Evolutionary conservation across 2,888 invertebrate genomes (phyloP), one percentile per base, ranked within the genome.

Genomic region (Charanyca ferruginea): DNA sequence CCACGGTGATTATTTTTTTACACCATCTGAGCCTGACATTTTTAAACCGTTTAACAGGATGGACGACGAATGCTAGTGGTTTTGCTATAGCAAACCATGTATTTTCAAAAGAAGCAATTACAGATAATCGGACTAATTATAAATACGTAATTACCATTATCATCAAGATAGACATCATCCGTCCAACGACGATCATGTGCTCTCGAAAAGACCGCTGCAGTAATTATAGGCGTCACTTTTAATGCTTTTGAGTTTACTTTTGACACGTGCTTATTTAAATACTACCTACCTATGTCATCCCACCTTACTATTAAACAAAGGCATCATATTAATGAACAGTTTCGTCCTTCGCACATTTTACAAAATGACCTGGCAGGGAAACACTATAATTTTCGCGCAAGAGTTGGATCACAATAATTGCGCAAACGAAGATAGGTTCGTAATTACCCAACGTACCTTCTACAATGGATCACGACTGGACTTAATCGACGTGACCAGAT

Each of bases 381-480:
- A 67, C 55, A 61, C 51, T 18, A 25, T 57, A 72, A 78, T 78
- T 83, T 72, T 51, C 58, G 22, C 6, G 41, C 41, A 58, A 20
- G 28, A 67, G 60, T 66, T 51, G 48, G 13, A 71, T 55, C 66
- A 69, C 66, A 75, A 66, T 80, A 66, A 83, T 83, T 80, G 60
- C 51, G 35, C 66, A 73, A 66, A 75, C 70, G 79, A 73, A 82
- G 73, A 80, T 73, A 79, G 70, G 57, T 70, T 63, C 53, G 71
- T 79, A 80, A 87, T 87, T 85, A 81, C 41, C 54, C 55, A 16
- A 52, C 66, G 66, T 67, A 73, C 66, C 69, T 84, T 80, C 80
- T 79, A 79, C 73, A 74, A 71, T 74, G 54, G 78, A 81, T 79
- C 87, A 87, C 87, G 87, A 87, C 71, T 81, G 66, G 47, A 72